phyloP scores from a whole-genome alignment of 2,113 vertebrate species.

The Sphaerodactylus townsendi region DNA sequence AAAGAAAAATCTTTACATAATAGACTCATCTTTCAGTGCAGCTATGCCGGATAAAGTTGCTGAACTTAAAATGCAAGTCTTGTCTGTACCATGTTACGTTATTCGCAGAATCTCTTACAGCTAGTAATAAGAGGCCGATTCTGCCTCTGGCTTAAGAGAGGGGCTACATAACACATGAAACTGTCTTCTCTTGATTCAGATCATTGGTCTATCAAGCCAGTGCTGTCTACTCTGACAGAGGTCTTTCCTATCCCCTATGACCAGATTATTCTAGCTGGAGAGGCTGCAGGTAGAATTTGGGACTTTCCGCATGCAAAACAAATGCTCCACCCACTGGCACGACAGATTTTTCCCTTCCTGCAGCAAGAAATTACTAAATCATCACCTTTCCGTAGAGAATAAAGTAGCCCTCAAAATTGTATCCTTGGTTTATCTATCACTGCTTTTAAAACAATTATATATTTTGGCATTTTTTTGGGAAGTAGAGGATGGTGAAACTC shows the following conservation, averaged over 20 bases:
- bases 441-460: background rate
- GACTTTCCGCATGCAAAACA: no score
- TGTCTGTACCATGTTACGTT: background rate
- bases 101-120: background rate
- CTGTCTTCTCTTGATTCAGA: no score
- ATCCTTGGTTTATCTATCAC: background rate
- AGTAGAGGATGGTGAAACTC: constrained; percentile 50
- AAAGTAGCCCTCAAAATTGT: background rate
- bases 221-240: no score
- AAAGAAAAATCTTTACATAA: background rate
- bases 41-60: no score
- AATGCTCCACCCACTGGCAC: no score
- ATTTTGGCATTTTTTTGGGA: fast-evolving
- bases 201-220: no score
- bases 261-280: no score
- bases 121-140: background rate
- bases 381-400: background rate
- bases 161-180: background rate
- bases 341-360: background rate
- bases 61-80: no score
- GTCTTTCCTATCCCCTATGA: no score
- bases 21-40: background rate
- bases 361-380: background rate
- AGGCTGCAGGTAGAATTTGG: no score
- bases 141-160: background rate